Evolutionary conservation across 2,113 vertebrate species (phyloP), one percentile per base, ranked within the genome.

Genomic region (Odontesthes bonariensis): DNA sequence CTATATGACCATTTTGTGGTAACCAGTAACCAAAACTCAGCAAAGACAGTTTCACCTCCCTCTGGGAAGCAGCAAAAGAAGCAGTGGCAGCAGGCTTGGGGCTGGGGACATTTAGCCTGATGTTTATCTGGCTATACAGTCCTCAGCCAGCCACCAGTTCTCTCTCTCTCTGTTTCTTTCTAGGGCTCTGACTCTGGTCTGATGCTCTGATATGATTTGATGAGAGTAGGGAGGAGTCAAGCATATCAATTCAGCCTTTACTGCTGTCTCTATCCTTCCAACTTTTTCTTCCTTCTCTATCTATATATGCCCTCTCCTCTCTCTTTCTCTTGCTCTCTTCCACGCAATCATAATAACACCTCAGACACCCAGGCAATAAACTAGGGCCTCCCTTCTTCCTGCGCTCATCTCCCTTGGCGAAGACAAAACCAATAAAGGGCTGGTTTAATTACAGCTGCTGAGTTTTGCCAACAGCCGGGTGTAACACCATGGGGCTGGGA

Each of bases 341-440:
- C 17, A 46, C 86, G 81, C 66, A 86, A 78, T 84, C 87, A 88
- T 88, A 88, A 89, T 80, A 89, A 88, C 69, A 69, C 83, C 89
- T 88, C 82, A 83, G 84, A 87, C 23, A 13, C 88, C 79, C 80
- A 86, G 75, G 90, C 84, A 92, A 92, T 92, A 91, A 92, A 88
- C 69, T 68, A 44, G 76, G 84, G 79, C 82, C 85, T 91, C 79
- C 81, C 81, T 74, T 74, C 75, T 86, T 90, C 73, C 86, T 71
- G 72, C 46, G 62, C 82, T 74, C 77, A 55, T 89, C 75, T 92
- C 90, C 91, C 90, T 85, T 51, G 70, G 81, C n/a, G 83, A 86
- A 73, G 68, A 88, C 90, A 90, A 92, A 92, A 87, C 91, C 90
- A 92, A 92, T 92, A 92, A 92, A 83, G 70, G 82, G 56, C 71